Percentiles rank a stretch among this genome's conserved stretches.
Conservation (phyloP, 1,140 invertebrate genomes). For the Latrodectus geometricus region DNA sequence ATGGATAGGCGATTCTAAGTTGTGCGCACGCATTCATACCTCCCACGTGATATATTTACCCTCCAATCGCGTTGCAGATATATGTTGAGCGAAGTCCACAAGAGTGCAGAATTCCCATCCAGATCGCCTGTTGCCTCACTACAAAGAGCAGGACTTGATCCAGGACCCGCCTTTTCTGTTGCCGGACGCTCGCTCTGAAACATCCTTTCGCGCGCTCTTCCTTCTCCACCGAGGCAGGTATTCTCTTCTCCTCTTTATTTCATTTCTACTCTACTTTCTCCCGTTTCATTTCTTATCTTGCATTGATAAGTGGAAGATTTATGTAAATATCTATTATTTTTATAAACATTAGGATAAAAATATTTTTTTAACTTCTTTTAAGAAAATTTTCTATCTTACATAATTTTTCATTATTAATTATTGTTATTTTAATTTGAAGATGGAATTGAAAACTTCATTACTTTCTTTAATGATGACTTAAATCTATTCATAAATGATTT, state of each 20-base stretch:
- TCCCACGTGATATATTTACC: conserved; percentile 31
- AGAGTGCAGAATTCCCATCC: conserved; percentile 11
- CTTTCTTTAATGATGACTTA: too few relatives aligned
- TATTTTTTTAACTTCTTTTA: too few relatives aligned
- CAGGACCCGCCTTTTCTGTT: conserved; percentile 24
- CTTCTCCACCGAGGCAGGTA: neutral
- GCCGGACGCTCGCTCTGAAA: conserved; percentile 15
- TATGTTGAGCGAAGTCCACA: conserved; percentile 42
- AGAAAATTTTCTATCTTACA: too few relatives aligned
- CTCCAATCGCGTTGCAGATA: conserved; percentile 26
- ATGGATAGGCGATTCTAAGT: conserved; percentile 13
- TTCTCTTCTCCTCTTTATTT: neutral
- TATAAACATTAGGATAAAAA: too few relatives aligned
- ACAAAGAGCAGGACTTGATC: conserved; percentile 29
- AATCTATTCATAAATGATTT: too few relatives aligned
- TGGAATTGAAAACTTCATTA: too few relatives aligned
- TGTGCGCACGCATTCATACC: conserved; percentile 19
- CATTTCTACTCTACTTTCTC: too few relatives aligned
- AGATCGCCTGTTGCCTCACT: conserved; percentile 46
- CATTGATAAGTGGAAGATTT: too few relatives aligned
- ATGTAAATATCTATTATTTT: too few relatives aligned
- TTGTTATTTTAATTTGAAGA: too few relatives aligned
- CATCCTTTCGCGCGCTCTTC: neutral
- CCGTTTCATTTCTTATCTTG: too few relatives aligned
- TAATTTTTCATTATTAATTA: too few relatives aligned